Percentiles rank a stretch among this genome's conserved stretches.
These are phyloP conservation scores for Hylia prasina DNA, from an alignment of 2,113 vertebrate species.

Conservation along the genomic window DNA sequence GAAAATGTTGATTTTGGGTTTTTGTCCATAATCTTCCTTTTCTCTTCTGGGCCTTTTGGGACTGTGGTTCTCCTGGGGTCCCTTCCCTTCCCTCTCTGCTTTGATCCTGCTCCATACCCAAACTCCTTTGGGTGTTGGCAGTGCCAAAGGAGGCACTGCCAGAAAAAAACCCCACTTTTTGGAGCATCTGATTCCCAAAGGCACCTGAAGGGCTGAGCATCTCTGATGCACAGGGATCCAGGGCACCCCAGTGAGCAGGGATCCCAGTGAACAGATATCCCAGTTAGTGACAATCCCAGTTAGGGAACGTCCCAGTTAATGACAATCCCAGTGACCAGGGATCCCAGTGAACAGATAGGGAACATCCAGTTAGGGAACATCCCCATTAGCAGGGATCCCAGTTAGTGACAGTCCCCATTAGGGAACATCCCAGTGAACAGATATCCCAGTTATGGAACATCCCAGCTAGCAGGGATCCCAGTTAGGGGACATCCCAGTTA, in stretches of 20 bases:
- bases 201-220: neutral
- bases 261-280: neutral
- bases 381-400: neutral
- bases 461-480: neutral
- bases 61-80: neutral
- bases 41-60: neutral
- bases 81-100: neutral
- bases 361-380: accelerated
- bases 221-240: accelerated
- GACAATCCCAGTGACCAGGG: neutral
- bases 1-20: neutral
- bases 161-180: accelerated
- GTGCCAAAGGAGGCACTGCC: neutral
- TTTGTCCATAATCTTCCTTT: neutral
- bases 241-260: neutral
- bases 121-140: accelerated
- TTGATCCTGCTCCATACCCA: accelerated
- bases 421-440: too few species aligned
- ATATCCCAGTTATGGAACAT: neutral
- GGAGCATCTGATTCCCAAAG: neutral
- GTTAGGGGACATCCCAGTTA: accelerated
- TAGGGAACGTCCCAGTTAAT: neutral
- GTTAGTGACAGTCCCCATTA: neutral
- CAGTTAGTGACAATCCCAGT: neutral
- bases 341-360: neutral